Base-by-base conservation (phyloP, 37 sponge, comb jelly and placozoan genomes). In the Halisarca cf. caerulea region DNA sequence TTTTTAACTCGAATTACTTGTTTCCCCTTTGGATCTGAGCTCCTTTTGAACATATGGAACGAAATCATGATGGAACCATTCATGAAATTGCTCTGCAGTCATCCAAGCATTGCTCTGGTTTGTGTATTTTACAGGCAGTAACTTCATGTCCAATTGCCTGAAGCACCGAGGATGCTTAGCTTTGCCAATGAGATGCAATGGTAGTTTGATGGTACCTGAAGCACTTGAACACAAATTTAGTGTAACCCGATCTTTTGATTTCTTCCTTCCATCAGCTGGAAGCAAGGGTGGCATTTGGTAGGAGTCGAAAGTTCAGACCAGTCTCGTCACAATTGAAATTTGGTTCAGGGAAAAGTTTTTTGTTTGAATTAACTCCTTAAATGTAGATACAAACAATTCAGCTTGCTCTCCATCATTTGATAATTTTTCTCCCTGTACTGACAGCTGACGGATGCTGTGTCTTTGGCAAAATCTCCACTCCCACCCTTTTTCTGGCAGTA, bases 311-410 rank as follows among this genome's bases (percentile, higher is more conserved):
- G 71, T 92, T 45, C 7, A 92, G 83, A 2, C 89, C 93, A 78
- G 89, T 92, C 64, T 92, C 93, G 83, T 92, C 90, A 41, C 87
- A 89, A 78, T 89, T 92, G 43, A 81, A 37, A 89, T 23, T 32
- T 85, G 86, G 44, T 90, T 40, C 3, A 35, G 30, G 34, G 70
- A 54, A 27, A 66, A 79, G 7, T 58, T 41, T 5, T 43, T 21
- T 24, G 77, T 43, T 37, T 66, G 34, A 41, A 90, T 64, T 3
- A 74, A 77, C 6, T 53, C 0, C 0, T 18, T 0, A 51, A 90
- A 86, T 47, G n/a, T 1, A 27, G 83, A 0, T 42, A 86, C 59
- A 44, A 90, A 90, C 14, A 34, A 40, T 33, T 82, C 84, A 47
- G 80, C 84, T 44, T 54, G 33, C 71, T 69, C 77, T 53, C 69